Conservation (phyloP, 2,797 vertebrate genomes). For the Amblyopsis hoosieri region DNA sequence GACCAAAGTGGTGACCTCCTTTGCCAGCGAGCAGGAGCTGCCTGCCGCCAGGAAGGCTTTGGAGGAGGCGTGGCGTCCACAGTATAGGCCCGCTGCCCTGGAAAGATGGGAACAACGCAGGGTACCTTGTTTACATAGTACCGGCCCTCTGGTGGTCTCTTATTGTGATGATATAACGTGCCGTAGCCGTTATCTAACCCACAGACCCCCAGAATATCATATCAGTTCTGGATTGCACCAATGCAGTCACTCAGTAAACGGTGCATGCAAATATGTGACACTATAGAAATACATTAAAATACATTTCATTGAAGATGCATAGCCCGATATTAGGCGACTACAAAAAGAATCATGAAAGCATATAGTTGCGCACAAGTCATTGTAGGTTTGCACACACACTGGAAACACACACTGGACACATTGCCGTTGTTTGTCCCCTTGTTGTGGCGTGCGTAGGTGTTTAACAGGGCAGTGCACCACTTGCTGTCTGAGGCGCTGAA, state of each 20-base stretch:
- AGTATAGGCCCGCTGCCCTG: conserved; percentile 28
- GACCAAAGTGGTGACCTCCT: conserved; percentile 78
- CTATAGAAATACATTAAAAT: too few relatives aligned
- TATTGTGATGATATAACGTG: neutral
- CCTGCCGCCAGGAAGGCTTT: conserved; percentile 69
- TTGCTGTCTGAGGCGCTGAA: conserved; percentile 73
- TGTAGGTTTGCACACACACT: too few relatives aligned
- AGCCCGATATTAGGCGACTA: too few relatives aligned
- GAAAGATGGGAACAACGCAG: conserved; percentile 68
- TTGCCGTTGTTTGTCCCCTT: neutral
- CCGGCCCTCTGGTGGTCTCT: too few relatives aligned
- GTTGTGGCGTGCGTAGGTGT: conserved; percentile 72
- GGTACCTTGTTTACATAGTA: conserved; percentile 62
- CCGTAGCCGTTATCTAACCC: neutral
- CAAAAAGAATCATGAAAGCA: too few relatives aligned
- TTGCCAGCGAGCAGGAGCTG: conserved; percentile 69
- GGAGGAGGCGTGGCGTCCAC: conserved; percentile 70
- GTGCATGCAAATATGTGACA: too few relatives aligned
- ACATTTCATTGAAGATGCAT: too few relatives aligned
- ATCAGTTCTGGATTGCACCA: too few relatives aligned
- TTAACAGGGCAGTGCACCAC: conserved; percentile 80
- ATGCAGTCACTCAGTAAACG: too few relatives aligned
- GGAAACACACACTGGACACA: too few relatives aligned
- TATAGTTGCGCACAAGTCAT: too few relatives aligned
- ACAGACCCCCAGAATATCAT: too few relatives aligned